Evolutionary conservation across 2,797 vertebrate genomes (phyloP).

Genomic region (Morus bassanus): DNA sequence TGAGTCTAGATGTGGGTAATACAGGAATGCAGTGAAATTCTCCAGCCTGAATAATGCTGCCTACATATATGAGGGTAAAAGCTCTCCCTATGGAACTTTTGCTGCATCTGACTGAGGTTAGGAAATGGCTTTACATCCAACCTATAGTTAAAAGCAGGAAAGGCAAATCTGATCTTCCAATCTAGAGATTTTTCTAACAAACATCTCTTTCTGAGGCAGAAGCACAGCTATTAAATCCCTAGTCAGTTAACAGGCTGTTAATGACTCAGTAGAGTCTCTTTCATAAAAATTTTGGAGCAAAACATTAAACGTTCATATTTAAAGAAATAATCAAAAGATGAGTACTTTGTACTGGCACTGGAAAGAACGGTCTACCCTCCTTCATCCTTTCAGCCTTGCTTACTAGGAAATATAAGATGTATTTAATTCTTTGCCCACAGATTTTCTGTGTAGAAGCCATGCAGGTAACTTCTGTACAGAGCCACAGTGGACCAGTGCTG

Average conservation of each 20-base stretch:
- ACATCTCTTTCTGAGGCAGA: neutral
- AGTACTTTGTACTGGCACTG: neutral
- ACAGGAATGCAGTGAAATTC: neutral
- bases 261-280: neutral
- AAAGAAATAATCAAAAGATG: neutral
- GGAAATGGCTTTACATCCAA: neutral
- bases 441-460: neutral
- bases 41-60: neutral
- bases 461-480: neutral
- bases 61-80: fast-evolving
- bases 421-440: neutral
- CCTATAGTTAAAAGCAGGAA: neutral
- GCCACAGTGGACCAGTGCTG: neutral
- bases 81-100: neutral
- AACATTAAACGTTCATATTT: neutral
- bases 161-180: neutral
- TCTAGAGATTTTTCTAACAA: neutral
- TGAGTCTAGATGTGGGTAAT: neutral
- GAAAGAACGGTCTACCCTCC: neutral
- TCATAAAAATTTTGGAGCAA: neutral
- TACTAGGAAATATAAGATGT: neutral
- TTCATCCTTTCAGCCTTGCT: neutral
- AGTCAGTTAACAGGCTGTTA: neutral
- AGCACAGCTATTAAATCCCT: neutral
- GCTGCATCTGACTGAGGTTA: neutral